These are phyloP conservation scores for Eustalomyia histrio DNA, from an alignment of 2,888 invertebrate genomes.

Conservation along the genomic window DNA sequence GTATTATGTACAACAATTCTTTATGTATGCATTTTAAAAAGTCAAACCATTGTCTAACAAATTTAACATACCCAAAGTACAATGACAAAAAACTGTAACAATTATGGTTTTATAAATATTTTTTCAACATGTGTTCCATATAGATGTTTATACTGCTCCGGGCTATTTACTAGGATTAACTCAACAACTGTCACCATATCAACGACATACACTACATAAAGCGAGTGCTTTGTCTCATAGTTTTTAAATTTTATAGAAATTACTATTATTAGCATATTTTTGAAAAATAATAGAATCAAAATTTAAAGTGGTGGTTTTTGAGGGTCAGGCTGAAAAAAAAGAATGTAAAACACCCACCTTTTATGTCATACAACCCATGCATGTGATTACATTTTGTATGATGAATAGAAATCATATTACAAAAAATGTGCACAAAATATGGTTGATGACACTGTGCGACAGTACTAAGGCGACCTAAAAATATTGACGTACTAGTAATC, in stretches of 20 bases:
- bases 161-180: conserved; percentile 58
- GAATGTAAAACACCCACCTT: conserved; percentile 42
- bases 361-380: neutral
- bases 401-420: no score
- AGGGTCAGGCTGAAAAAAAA: neutral
- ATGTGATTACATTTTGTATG: no score
- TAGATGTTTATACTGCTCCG: conserved; percentile 26
- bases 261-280: conserved; percentile 62
- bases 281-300: conserved; percentile 9
- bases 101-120: conserved; percentile 11
- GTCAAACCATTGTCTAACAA: conserved; percentile 48
- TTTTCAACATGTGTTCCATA: conserved; percentile 56
- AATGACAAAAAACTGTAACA: conserved; percentile 35
- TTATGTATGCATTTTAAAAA: conserved; percentile 15
- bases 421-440: no score
- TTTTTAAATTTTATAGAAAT: conserved; percentile 56
- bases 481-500: no score
- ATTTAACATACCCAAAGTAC: conserved; percentile 30
- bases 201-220: conserved; percentile 4
- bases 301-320: conserved; percentile 60
- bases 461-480: no score
- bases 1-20: neutral
- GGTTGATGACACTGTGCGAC: no score
- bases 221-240: conserved; percentile 37
- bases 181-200: conserved; percentile 61